Percentiles rank a stretch among this genome's conserved stretches.
phyloP scores from a whole-genome alignment of 2,888 invertebrate genomes.

The Parnassius mnemosyne region DNA sequence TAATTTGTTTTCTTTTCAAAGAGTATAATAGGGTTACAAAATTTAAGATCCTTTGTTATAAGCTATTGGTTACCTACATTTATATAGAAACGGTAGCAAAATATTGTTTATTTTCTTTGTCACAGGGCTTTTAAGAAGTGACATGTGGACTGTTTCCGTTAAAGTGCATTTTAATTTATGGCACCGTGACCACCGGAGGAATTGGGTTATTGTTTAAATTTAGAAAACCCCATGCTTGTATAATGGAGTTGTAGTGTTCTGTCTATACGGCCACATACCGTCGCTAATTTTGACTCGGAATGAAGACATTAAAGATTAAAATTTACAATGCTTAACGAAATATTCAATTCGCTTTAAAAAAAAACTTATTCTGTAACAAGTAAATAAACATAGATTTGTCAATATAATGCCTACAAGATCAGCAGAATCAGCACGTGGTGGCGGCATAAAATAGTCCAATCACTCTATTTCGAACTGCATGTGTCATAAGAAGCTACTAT shows the following conservation, averaged over 20 bases:
- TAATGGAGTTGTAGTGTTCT: constrained; percentile 35
- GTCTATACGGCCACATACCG: constrained; percentile 48
- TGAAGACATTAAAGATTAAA: neutral
- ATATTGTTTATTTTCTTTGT: constrained; percentile 75
- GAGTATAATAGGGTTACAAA: constrained; percentile 69
- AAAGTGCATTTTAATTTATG: constrained; percentile 67
- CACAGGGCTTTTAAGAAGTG: constrained; percentile 68
- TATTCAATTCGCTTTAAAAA: neutral
- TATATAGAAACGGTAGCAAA: constrained; percentile 67
- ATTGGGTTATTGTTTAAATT: constrained; percentile 67
- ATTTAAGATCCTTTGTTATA: constrained; percentile 56
- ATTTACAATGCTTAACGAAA: neutral
- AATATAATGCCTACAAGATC: too few relatives aligned
- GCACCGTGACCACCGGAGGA: constrained; percentile 57
- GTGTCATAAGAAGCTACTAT: too few relatives aligned
- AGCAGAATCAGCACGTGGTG: too few relatives aligned
- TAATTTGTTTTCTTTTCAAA: constrained; percentile 64
- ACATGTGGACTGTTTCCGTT: constrained; percentile 66
- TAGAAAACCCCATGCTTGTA: constrained; percentile 50
- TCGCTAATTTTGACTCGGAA: constrained; percentile 26
- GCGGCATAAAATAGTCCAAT: too few relatives aligned
- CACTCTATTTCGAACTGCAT: too few relatives aligned
- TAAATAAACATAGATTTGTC: too few relatives aligned
- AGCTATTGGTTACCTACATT: constrained; percentile 63
- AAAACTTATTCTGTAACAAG: too few relatives aligned